These are phyloP conservation scores for Halisarca cf. caerulea DNA, from an alignment of 37 sponge, comb jelly and placozoan species.

Conservation along the genomic window DNA sequence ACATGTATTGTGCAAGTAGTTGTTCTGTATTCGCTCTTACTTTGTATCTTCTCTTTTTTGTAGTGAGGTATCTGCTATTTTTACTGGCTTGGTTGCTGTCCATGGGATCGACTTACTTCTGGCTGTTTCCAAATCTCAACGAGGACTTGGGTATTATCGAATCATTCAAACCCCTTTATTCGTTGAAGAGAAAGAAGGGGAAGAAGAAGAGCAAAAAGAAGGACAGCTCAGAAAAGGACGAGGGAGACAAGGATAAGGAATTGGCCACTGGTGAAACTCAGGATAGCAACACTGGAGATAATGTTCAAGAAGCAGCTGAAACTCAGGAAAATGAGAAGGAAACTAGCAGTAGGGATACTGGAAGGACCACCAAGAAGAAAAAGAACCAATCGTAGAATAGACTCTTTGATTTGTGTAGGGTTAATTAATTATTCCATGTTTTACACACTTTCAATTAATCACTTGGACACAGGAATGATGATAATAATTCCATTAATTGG, in stretches of 20 bases:
- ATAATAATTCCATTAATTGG: no score
- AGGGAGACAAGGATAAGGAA: background rate
- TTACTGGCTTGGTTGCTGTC: slow-evolving; percentile 37
- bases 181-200: slow-evolving; percentile 30
- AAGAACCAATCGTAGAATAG: no score
- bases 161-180: slow-evolving; percentile 77
- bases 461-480: no score
- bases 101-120: slow-evolving; percentile 49
- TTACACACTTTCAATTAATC: no score
- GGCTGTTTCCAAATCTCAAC: slow-evolving; percentile 76
- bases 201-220: background rate
- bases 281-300: background rate
- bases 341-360: no score
- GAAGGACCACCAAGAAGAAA: no score
- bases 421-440: no score
- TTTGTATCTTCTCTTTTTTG: background rate
- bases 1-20: background rate
- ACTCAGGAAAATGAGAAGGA: no score
- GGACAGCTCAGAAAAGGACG: background rate
- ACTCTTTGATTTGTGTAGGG: no score
- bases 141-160: slow-evolving; percentile 72
- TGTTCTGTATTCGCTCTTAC: background rate
- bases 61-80: slow-evolving; percentile 53
- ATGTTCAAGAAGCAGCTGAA: background rate
- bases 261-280: background rate